Evolutionary conservation across 92 coral and sea anemone genomes (phyloP), one percentile per base, ranked within the genome.

Genomic region (Palythoa grandiflora): DNA sequence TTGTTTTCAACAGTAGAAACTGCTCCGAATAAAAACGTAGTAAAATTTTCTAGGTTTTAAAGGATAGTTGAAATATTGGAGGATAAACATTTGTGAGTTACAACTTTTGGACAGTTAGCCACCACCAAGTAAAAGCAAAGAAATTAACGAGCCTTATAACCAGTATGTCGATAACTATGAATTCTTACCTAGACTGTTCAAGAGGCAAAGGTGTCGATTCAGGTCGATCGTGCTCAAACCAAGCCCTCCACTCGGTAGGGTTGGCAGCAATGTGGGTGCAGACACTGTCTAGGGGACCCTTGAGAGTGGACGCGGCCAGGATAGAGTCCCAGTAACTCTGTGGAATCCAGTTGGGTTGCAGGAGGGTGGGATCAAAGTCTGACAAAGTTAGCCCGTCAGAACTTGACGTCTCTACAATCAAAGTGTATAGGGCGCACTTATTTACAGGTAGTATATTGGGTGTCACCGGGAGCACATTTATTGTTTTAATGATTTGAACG

Each of bases 321-420:
- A 95, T 51, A 59, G 95, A 89, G 59, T 93, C 95, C 99, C 99
- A 97, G 66, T 81, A 84, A 78, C 78, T 83, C 57, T 87, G 86
- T 71, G 96, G 88, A 61, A 97, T 85, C 99, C 99, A 97, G 84
- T 89, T 93, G 17, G 99, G 99, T 68, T 93, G 94, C 28, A 97
- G 78, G 38, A 97, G 97, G 50, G 99, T 97, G 47, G 99, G 99
- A 73, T 97, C 99, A 78, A 95, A 97, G 96, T 97, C 99, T 78
- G 98, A 94, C 39, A 97, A 87, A 39, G 92, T 75, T 15, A 96
- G 85, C 48, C 94, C 94, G 39, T 83, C 91, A 19, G 95, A 83
- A 15, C 92, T 71, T 68, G 76, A 79, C 17, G 90, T 79, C 12
- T 92, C 99, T 97, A 68, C n/a, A 85, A 89, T 21, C 50, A 21